A percentile compares a stretch with the other conserved stretches of the same genome.
Evolutionary conservation across 2,797 vertebrate genomes (phyloP).

Genomic region (Apogon hyalosoma): DNA sequence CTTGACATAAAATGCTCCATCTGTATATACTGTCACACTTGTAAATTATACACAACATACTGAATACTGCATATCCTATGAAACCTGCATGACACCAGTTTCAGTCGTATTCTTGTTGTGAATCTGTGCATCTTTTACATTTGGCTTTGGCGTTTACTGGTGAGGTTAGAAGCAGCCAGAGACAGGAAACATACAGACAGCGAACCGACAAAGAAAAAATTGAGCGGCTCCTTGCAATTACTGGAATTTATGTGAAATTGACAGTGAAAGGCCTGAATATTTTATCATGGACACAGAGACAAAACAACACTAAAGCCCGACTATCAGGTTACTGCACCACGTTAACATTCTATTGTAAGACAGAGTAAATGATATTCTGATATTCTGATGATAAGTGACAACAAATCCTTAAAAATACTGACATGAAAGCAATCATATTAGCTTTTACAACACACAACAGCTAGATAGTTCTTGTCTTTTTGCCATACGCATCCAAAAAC

Average conservation of each 20-base stretch:
- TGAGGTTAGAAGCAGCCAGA: background rate
- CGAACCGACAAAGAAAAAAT: too few relatives aligned
- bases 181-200: conserved; percentile 1
- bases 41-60: conserved; percentile 6
- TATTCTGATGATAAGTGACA: background rate
- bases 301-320: too few relatives aligned
- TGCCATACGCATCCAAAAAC: background rate
- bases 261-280: too few relatives aligned
- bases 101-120: background rate
- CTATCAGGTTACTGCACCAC: background rate
- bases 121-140: too few relatives aligned
- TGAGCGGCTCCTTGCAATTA: too few relatives aligned
- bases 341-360: too few relatives aligned
- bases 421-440: too few relatives aligned
- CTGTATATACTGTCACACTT: background rate
- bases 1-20: conserved; percentile 1
- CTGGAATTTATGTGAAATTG: too few relatives aligned
- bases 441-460: background rate
- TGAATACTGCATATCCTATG: background rate
- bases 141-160: background rate
- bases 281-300: background rate
- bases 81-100: background rate
- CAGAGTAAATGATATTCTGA: background rate
- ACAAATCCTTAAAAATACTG: background rate
- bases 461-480: background rate